A percentile compares a stretch with the other conserved stretches of the same genome.
Conservation (phyloP, 2,888 invertebrate species). For the Diplazon laetatorius region DNA sequence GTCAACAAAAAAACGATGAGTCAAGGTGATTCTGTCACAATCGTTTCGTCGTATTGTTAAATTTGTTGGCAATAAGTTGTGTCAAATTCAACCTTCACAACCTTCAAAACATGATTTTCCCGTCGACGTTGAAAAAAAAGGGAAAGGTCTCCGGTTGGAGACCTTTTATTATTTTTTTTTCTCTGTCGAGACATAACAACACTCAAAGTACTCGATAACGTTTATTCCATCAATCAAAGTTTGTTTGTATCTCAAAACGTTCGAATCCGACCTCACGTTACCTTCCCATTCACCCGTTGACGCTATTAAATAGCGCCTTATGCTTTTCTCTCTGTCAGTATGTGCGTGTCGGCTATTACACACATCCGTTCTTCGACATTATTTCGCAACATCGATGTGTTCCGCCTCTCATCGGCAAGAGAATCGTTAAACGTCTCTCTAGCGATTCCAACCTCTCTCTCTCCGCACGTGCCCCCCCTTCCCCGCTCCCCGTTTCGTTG, state of each 20-base stretch:
- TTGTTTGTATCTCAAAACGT: not conserved
- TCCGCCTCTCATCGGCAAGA: constrained; percentile 5
- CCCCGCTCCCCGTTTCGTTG: not conserved
- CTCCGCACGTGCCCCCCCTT: no score
- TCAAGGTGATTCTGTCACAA: no score
- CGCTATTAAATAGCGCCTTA: not conserved
- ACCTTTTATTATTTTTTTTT: not conserved
- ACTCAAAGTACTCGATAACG: constrained; percentile 1
- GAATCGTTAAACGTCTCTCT: constrained; percentile 6
- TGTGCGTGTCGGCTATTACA: not conserved
- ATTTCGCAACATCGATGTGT: constrained; percentile 9
- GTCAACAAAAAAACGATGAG: no score
- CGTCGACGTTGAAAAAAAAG: not conserved
- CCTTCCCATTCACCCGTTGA: not conserved
- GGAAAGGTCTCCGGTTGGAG: not conserved
- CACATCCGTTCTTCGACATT: constrained; percentile 11
- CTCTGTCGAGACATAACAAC: not conserved
- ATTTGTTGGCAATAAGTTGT: no score
- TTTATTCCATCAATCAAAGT: not conserved
- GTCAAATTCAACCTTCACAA: no score
- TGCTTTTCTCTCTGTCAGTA: no score
- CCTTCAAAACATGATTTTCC: no score
- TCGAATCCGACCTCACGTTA: not conserved
- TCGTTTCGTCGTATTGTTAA: no score
- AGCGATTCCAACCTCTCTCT: no score